These are phyloP conservation scores for Ptychoptera contaminata DNA, from an alignment of 2,888 invertebrate genomes.

Conservation along the genomic window DNA sequence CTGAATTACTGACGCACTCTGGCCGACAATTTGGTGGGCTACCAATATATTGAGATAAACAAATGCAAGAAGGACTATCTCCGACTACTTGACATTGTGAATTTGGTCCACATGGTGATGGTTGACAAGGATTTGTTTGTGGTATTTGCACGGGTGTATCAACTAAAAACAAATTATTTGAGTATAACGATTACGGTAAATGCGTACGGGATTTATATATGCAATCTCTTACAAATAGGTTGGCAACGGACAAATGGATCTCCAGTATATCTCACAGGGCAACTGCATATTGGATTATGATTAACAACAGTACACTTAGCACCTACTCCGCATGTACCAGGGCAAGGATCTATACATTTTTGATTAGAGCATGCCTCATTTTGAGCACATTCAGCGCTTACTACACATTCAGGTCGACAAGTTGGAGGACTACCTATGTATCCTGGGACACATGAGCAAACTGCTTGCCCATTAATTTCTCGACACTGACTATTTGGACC, in stretches of 20 bases:
- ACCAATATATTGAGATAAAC: constrained; percentile 43
- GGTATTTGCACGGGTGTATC: constrained; percentile 6
- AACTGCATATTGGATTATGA: constrained; percentile 54
- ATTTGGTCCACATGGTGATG: constrained; percentile 57
- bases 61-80: constrained; percentile 42
- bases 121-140: constrained; percentile 34
- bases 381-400: constrained; percentile 50
- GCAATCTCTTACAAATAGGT: constrained; percentile 23
- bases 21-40: constrained; percentile 59
- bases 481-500: constrained; percentile 48
- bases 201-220: constrained; percentile 20
- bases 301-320: constrained; percentile 55
- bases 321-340: constrained; percentile 52
- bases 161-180: background rate
- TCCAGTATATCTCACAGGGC: constrained; percentile 42
- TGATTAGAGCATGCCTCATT: constrained; percentile 50
- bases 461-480: constrained; percentile 45
- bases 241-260: constrained; percentile 47
- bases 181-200: too few species aligned
- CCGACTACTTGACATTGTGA: constrained; percentile 39
- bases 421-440: constrained; percentile 48
- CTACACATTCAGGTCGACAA: constrained; percentile 54
- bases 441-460: constrained; percentile 49
- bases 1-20: constrained; percentile 57
- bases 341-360: constrained; percentile 58